phyloP scores from a whole-genome alignment of 1,140 invertebrate genomes.

The Atopsyche davidsoni region DNA sequence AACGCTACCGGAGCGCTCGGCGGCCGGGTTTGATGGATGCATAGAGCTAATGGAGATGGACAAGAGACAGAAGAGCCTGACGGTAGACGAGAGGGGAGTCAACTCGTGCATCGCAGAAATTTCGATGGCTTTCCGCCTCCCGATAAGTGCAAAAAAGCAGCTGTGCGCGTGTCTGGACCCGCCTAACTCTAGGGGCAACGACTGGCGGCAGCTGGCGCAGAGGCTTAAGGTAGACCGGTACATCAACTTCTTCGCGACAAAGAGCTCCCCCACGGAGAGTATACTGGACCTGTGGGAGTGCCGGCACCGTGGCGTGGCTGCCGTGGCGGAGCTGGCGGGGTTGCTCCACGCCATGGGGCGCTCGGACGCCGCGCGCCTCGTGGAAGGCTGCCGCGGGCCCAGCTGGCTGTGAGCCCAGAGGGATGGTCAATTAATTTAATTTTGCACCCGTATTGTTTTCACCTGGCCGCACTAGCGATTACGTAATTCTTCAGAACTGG shows the following conservation, averaged over 20 bases:
- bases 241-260: slow-evolving; percentile 94
- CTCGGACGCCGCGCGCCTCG: slow-evolving; percentile 79
- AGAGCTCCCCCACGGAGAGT: slow-evolving; percentile 89
- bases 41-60: slow-evolving; percentile 17
- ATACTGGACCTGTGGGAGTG: slow-evolving; percentile 96
- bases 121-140: slow-evolving; percentile 39
- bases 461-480: no score
- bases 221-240: slow-evolving; percentile 87
- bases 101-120: slow-evolving; percentile 41
- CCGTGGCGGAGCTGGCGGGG: slow-evolving; percentile 72
- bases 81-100: slow-evolving; percentile 39
- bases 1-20: slow-evolving; percentile 17
- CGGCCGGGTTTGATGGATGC: slow-evolving; percentile 18
- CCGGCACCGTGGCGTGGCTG: slow-evolving; percentile 80
- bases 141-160: slow-evolving; percentile 65
- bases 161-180: slow-evolving; percentile 86
- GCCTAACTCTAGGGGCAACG: slow-evolving; percentile 82
- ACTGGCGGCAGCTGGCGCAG: slow-evolving; percentile 91
- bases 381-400: slow-evolving; percentile 56
- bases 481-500: no score
- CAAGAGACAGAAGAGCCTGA: slow-evolving; percentile 30
- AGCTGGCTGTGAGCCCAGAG: slow-evolving; percentile 28
- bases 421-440: no score
- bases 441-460: no score
- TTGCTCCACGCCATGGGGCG: slow-evolving; percentile 89